Base-by-base conservation (phyloP, 2,797 vertebrate genomes). In the Heliangelus exortis region DNA sequence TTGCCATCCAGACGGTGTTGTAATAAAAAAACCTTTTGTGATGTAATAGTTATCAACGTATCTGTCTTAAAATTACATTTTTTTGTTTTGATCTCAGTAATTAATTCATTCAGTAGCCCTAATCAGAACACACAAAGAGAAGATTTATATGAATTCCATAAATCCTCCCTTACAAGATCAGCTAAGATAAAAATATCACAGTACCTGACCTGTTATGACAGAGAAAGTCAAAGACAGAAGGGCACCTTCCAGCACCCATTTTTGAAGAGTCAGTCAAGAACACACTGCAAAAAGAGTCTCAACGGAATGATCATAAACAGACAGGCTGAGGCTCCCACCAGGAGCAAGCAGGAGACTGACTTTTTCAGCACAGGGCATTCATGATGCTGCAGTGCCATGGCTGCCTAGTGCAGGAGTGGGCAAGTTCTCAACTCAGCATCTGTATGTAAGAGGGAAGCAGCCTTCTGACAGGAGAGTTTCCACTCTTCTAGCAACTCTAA, bases 391-490 rank as follows among this genome's bases (percentile, higher is more conserved):
- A 0, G 26, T 15, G 63, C 43, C 59, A 18, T n/a, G 68, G 8
- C 43, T 16, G 10, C 0, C 0, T 0, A 0, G 28, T 11, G 7
- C 51, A 45, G 3, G 1, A 51, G 17, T 1, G 1, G 0, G 45
- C 3, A 58, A 15, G 4, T 22, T 45, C 9, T 25, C 14, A 92
- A 65, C 83, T 1, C 31, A 2, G 1, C 1, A 0, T 10, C 68
- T 21, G 12, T 2, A 6, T 21, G 12, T 2, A 6, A 34, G 66
- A 67, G 10, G 25, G 26, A 51, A 75, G 39, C 29, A 80, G 57
- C 10, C 10, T 55, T 48, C 53, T 53, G 41, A 34, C 21, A 53
- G 48, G 8, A 58, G 29, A 16, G 14, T 2, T 54, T 22, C 26
- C 26, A 1, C 15, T 33, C 36, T 69, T 68, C 82, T n/a, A 26